A percentile compares a stretch with the other conserved stretches of the same genome.
phyloP scores from a whole-genome alignment of 1,140 invertebrate species.

The Apocrypta bakeri region DNA sequence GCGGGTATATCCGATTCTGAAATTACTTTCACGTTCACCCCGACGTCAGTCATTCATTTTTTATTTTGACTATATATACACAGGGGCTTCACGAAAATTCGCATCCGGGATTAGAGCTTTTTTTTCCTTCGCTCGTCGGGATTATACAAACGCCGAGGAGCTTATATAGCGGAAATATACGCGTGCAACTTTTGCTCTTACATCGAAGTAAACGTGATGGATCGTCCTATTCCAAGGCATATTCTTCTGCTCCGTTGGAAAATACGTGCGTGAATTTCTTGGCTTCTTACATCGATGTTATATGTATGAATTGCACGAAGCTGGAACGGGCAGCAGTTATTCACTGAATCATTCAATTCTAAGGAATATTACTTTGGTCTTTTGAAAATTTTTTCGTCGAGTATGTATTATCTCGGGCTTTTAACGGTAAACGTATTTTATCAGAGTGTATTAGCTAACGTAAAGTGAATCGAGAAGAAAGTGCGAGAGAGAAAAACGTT shows the following conservation, averaged over 20 bases:
- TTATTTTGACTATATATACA: neutral
- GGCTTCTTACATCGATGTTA: neutral
- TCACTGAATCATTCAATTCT: neutral
- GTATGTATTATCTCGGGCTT: no score
- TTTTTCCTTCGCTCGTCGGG: neutral
- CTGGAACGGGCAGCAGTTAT: neutral
- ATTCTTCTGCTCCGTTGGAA: neutral
- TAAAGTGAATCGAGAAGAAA: neutral
- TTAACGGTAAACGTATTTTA: no score
- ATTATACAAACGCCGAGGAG: neutral
- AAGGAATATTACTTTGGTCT: neutral
- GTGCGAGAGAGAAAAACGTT: no score
- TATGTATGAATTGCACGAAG: neutral
- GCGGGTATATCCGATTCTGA: neutral
- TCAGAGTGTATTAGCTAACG: no score
- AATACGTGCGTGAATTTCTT: neutral
- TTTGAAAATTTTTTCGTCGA: no score
- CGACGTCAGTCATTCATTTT: slow-evolving; percentile 14
- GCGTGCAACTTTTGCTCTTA: slow-evolving; percentile 16
- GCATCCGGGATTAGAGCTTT: slow-evolving; percentile 24
- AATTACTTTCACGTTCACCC: neutral
- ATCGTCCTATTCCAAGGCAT: neutral
- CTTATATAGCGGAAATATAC: neutral
- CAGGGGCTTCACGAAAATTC: neutral
- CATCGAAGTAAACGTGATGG: slow-evolving; percentile 26